Conservation (phyloP, 2,113 vertebrate genomes). For the Eulemur rufifrons region DNA sequence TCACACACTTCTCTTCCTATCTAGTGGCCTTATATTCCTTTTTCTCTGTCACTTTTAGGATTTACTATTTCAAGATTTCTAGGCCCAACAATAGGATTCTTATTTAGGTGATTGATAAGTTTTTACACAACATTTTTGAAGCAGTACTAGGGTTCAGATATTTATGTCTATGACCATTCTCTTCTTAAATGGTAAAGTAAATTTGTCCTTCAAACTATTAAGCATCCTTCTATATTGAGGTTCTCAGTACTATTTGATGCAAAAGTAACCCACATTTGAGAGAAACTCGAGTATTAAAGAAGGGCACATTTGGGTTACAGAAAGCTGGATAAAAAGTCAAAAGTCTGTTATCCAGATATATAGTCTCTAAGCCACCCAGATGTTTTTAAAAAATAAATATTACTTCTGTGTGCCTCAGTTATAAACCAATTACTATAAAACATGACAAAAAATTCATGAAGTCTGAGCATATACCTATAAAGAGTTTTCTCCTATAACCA, state of each 20-base stretch:
- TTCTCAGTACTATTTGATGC: background rate
- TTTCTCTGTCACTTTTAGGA: background rate
- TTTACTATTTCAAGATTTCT: constrained; percentile 23
- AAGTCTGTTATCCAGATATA: background rate
- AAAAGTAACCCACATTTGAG: background rate
- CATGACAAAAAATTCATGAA: background rate
- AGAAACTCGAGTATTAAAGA: constrained; percentile 8
- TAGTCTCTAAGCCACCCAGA: background rate
- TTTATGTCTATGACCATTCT: background rate
- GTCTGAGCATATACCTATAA: background rate
- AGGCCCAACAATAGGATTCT: background rate
- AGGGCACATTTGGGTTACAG: background rate
- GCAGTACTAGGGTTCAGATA: background rate
- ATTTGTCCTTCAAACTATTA: background rate
- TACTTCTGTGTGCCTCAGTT: background rate
- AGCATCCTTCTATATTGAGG: background rate
- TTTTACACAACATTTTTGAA: constrained; percentile 19
- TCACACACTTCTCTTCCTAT: background rate
- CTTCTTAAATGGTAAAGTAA: constrained; percentile 22
- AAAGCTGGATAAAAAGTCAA: constrained; percentile 3
- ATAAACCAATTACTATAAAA: background rate
- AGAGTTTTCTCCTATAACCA: background rate
- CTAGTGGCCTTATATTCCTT: background rate
- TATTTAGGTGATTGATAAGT: background rate
- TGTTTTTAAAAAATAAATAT: constrained; percentile 29